A percentile compares a stretch with the other conserved stretches of the same genome.
phyloP scores from a whole-genome alignment of 1,140 invertebrate genomes.

The Temnothorax longispinosus region DNA sequence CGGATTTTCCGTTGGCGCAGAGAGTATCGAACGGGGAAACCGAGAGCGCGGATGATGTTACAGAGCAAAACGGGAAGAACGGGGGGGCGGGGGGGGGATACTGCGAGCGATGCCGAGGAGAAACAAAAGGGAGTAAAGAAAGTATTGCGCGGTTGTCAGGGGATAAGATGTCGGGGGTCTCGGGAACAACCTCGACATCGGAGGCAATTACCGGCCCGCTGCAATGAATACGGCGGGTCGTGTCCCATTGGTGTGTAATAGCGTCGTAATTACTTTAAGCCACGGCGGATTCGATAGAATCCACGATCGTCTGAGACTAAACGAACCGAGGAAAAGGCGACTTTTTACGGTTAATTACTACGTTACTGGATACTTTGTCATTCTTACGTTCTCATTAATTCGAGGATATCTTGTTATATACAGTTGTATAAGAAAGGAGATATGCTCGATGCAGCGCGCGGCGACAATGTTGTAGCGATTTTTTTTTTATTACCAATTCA shows the following conservation, averaged over 20 bases:
- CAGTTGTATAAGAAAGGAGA: background rate
- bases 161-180: background rate
- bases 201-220: constrained; percentile 36
- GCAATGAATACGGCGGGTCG: constrained; percentile 21
- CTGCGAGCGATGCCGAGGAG: background rate
- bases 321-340: background rate
- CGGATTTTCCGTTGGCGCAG: constrained; percentile 17
- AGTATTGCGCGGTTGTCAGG: background rate
- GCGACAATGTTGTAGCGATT: background rate
- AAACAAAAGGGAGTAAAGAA: constrained; percentile 17
- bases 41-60: constrained; percentile 15
- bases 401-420: background rate
- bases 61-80: background rate
- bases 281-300: constrained; percentile 13
- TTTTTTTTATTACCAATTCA: constrained; percentile 1
- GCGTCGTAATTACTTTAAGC: constrained; percentile 43
- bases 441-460: background rate
- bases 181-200: constrained; percentile 42
- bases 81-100: too few species aligned
- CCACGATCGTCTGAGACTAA: constrained; percentile 15
- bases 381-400: background rate
- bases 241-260: constrained; percentile 49
- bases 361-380: background rate
- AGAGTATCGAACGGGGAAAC: constrained; percentile 21
- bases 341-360: constrained; percentile 20